Evolutionary conservation across 2,888 invertebrate species (phyloP).

Genomic region (Pachydiplax longipennis): DNA sequence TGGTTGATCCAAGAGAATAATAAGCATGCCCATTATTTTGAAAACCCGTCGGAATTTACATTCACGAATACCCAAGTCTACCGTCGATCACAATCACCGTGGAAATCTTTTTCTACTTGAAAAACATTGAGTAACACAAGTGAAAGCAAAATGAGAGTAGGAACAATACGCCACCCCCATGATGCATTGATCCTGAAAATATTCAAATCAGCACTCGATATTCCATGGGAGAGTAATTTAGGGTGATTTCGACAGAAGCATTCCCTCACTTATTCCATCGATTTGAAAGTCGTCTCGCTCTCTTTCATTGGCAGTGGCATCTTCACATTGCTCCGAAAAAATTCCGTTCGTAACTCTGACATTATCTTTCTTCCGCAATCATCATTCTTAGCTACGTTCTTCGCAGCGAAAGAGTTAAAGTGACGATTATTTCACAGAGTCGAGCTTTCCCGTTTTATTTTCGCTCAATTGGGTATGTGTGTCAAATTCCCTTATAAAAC

Average conservation of each 20-base stretch:
- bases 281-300: constrained; percentile 39
- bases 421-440: too few relatives aligned
- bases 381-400: too few relatives aligned
- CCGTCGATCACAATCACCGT: too few relatives aligned
- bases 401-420: too few relatives aligned
- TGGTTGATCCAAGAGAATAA: too few relatives aligned
- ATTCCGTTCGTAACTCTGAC: background rate
- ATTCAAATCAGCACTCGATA: background rate
- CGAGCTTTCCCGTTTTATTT: too few relatives aligned
- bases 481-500: too few relatives aligned
- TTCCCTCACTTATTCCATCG: background rate
- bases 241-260: background rate
- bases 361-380: background rate
- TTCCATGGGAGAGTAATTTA: background rate
- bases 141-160: background rate
- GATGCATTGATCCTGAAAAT: background rate
- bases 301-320: background rate
- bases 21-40: too few relatives aligned
- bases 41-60: too few relatives aligned
- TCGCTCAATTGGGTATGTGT: too few relatives aligned
- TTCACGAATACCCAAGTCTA: too few relatives aligned
- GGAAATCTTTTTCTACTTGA: too few relatives aligned
- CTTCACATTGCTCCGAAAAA: background rate
- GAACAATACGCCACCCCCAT: background rate
- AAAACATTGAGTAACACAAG: background rate